A percentile compares a stretch with the other conserved stretches of the same genome.
These are phyloP conservation scores for Astropecten irregularis DNA, from an alignment of 53 echinoderm and acorn worm species.

Conservation along the genomic window DNA sequence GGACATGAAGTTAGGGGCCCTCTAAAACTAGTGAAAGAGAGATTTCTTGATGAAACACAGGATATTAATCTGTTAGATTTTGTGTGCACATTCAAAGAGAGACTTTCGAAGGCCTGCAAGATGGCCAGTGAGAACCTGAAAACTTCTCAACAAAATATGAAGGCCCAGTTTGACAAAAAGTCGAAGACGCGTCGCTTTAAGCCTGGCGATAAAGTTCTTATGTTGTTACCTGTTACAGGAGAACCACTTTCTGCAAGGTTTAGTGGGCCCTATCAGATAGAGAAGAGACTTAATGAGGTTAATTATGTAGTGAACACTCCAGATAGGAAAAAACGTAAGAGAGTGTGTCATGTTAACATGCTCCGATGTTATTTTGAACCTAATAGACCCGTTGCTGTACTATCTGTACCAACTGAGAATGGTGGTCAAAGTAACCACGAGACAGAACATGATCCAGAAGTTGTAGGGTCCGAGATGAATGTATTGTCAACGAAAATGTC, in stretches of 20 bases:
- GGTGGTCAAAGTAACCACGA: not conserved
- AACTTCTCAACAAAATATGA: constrained; percentile 58
- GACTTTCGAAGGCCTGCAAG: constrained; percentile 46
- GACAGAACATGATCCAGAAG: not conserved
- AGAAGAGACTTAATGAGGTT: constrained; percentile 50
- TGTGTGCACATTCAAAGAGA: constrained; percentile 58
- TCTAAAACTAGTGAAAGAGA: constrained; percentile 12
- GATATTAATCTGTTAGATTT: constrained; percentile 65
- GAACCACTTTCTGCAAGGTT: constrained; percentile 48
- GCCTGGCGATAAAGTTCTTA: constrained; percentile 62
- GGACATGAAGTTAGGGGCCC: not conserved
- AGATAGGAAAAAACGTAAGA: constrained; percentile 43
- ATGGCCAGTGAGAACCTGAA: constrained; percentile 40
- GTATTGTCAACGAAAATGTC: not conserved
- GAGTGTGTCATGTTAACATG: constrained; percentile 75
- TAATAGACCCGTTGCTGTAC: not conserved
- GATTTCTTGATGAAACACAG: constrained; percentile 21
- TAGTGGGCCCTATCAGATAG: constrained; percentile 56
- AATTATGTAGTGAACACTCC: constrained; percentile 62
- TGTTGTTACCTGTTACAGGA: constrained; percentile 54
- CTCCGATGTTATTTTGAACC: constrained; percentile 45
- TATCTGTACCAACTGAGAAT: not conserved
- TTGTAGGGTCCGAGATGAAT: not conserved
- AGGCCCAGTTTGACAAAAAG: constrained; percentile 37
- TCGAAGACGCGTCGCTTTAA: constrained; percentile 32